Conservation (phyloP, 1,140 invertebrate genomes). For the Notospermus geniculatus region DNA sequence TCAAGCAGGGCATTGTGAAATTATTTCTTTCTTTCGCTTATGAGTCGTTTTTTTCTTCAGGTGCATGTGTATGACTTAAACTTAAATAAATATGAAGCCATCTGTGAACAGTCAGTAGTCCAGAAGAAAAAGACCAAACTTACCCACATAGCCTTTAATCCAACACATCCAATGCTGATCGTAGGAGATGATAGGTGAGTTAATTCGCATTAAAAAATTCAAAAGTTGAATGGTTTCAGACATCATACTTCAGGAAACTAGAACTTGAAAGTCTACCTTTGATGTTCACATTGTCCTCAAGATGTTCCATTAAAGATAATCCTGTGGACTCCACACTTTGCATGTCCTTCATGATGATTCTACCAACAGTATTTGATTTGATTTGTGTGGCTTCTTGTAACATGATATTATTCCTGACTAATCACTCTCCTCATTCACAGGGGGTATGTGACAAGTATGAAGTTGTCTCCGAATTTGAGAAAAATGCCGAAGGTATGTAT, state of each 20-base stretch:
- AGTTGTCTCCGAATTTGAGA: slow-evolving; percentile 87
- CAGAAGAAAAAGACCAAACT: slow-evolving; percentile 79
- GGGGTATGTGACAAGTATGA: slow-evolving; percentile 77
- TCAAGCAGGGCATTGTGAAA: too few relatives aligned
- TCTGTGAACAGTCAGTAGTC: slow-evolving; percentile 83
- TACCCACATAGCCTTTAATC: slow-evolving; percentile 84
- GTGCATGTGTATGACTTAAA: slow-evolving; percentile 81
- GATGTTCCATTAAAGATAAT: too few relatives aligned
- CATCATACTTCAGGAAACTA: too few relatives aligned
- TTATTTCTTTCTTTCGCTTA: slow-evolving; percentile 6
- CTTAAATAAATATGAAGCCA: slow-evolving; percentile 86
- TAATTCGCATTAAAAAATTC: too few relatives aligned
- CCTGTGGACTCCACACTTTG: too few relatives aligned
- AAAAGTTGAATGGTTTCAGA: too few relatives aligned
- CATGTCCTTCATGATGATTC: too few relatives aligned
- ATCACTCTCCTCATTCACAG: slow-evolving; percentile 59
- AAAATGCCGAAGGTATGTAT: slow-evolving; percentile 74
- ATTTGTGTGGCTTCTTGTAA: too few relatives aligned
- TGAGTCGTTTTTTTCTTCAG: slow-evolving; percentile 31
- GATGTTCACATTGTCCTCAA: too few relatives aligned
- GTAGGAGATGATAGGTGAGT: slow-evolving; percentile 88
- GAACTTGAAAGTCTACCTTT: too few relatives aligned
- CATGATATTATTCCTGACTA: slow-evolving; percentile 13
- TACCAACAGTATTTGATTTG: too few relatives aligned
- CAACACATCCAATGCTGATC: slow-evolving; percentile 78